These are phyloP conservation scores for Paramormyrops kingsleyae DNA, from an alignment of 2,113 vertebrate species.

Conservation along the genomic window DNA sequence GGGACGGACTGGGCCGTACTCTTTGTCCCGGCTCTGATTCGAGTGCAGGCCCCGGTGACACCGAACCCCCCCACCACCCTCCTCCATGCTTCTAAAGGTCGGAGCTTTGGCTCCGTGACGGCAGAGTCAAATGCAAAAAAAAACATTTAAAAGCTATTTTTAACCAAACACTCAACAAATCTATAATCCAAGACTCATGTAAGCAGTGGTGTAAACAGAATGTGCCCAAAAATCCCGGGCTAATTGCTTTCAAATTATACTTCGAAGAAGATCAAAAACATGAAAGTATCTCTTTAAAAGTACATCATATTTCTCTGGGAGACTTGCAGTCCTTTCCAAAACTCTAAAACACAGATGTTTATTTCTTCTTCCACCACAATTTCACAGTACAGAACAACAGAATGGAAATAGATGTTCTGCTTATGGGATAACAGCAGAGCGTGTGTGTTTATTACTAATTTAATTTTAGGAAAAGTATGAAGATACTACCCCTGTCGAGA, in stretches of 20 bases:
- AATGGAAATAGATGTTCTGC: neutral
- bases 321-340: neutral
- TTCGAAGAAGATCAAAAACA: slow-evolving; percentile 42
- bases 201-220: neutral
- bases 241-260: slow-evolving; percentile 52
- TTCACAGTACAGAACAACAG: neutral
- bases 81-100: neutral
- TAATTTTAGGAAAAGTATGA: neutral
- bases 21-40: neutral
- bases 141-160: neutral
- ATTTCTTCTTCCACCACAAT: neutral
- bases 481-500: slow-evolving; percentile 4
- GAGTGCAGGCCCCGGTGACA: neutral
- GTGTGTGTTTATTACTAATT: slow-evolving; percentile 3
- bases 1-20: neutral
- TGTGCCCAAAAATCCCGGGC: slow-evolving; percentile 27
- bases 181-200: neutral
- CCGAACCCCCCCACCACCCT: neutral
- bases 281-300: slow-evolving; percentile 39
- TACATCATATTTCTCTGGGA: slow-evolving; percentile 33
- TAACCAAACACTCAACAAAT: neutral
- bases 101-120: neutral
- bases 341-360: neutral
- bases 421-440: neutral
- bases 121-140: neutral